Evolutionary conservation across 2,797 vertebrate genomes (phyloP), one percentile per base, ranked within the genome.

Genomic region (Phrynocephalus vlangalii): DNA sequence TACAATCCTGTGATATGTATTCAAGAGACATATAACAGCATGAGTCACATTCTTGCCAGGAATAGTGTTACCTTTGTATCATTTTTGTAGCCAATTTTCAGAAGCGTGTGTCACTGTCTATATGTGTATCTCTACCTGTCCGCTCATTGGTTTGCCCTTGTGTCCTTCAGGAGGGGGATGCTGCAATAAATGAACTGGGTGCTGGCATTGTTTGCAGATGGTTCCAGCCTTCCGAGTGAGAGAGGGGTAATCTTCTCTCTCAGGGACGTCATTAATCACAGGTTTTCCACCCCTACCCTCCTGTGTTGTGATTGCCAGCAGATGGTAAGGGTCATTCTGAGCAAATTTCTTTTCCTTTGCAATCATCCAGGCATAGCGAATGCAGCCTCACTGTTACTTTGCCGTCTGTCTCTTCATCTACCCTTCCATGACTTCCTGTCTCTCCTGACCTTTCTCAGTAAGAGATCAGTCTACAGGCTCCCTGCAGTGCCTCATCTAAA

Each of bases 251-350:
- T 82, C 33, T 82, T 48, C 50, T 79, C 50, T 82, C 86, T 83
- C 38, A 38, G 73, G 85, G 83, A 83, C 44, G 75, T 72, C 73
- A 88, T 85, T 83, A 78, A 73, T 85, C 79, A 79, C 20, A 30
- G 73, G 38, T 78, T 56, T 72, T 78, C 33, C 79, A 72, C 33
- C 22, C 72, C 38, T 11, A 10, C 28, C 80, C 60, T 87, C 67
- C 83, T 82, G 38, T 70, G 67, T 20, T 33, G 75, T 72, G 71
- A 88, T 79, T 84, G 75, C 83, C 75, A 83, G 52, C 86, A 88
- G 88, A 83, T 82, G 86, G 79, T 48, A 16, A 50, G 71, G 82
- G 83, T 85, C 83, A 87, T 78, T 76, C 28, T 63, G 73, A 66
- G 66, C 66, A 78, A 60, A 67, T 6, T 38, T 56, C 7, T 60